Percentiles rank a stretch among this genome's conserved stretches.
Evolutionary conservation across 2,113 vertebrate species (phyloP).

Genomic region (Anolis sagrei): DNA sequence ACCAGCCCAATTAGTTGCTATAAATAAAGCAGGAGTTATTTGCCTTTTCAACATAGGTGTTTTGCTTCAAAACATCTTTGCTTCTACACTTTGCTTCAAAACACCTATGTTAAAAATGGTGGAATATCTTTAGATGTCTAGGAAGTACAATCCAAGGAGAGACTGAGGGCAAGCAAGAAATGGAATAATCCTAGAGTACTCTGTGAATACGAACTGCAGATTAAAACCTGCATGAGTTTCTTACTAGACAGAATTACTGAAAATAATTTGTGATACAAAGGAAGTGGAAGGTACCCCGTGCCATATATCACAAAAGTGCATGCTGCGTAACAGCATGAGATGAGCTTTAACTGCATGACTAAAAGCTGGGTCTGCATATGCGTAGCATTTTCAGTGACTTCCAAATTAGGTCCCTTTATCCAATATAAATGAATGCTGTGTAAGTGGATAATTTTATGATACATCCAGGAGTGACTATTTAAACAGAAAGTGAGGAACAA

Average conservation of each 20-base stretch:
- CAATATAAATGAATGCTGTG: slow-evolving; percentile 17
- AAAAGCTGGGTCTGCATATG: slow-evolving; percentile 18
- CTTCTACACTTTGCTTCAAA: slow-evolving; percentile 1
- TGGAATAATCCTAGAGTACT: not conserved
- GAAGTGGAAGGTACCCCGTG: not conserved
- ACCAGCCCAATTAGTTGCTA: no score
- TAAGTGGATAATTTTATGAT: not conserved
- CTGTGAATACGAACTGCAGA: not conserved
- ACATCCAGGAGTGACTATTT: slow-evolving; percentile 6
- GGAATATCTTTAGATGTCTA: not conserved
- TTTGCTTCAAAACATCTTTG: not conserved
- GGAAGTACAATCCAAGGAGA: not conserved
- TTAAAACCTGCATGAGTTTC: slow-evolving; percentile 1
- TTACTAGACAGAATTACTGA: slow-evolving; percentile 3
- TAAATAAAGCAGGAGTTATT: no score
- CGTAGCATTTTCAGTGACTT: not conserved
- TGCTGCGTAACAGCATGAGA: not conserved
- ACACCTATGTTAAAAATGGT: not conserved
- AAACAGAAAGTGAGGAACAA: slow-evolving; percentile 35
- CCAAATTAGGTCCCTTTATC: slow-evolving; percentile 22
- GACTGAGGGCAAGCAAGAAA: not conserved
- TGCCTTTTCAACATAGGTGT: no score
- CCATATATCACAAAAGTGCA: not conserved
- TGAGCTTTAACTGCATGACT: slow-evolving; percentile 9
- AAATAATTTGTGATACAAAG: not conserved